Evolutionary conservation across 2,888 invertebrate species (phyloP).

Genomic region (Lymantria monacha): DNA sequence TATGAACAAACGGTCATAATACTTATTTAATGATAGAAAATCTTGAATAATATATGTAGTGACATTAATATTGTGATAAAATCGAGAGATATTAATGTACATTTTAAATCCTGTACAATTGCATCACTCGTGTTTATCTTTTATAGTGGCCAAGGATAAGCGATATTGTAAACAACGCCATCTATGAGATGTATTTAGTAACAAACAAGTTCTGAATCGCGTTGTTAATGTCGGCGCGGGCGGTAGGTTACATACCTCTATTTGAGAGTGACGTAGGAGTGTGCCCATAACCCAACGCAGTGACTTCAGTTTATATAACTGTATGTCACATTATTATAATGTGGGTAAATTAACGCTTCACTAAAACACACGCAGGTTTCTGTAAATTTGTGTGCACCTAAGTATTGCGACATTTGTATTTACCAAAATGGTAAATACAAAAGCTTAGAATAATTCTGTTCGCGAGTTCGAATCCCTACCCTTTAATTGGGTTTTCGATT

Average conservation of each 20-base stretch:
- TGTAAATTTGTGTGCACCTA: slow-evolving; percentile 64
- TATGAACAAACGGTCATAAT: no score
- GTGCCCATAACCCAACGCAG: slow-evolving; percentile 61
- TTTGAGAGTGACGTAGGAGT: slow-evolving; percentile 1
- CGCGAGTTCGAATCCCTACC: not conserved
- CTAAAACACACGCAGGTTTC: slow-evolving; percentile 66
- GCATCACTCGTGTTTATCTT: no score
- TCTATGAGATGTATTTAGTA: slow-evolving; percentile 4
- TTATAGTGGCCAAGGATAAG: no score
- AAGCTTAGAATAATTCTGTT: no score
- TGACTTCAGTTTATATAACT: slow-evolving; percentile 43
- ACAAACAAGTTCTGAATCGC: slow-evolving; percentile 3
- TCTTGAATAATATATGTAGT: no score
- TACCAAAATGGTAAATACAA: no score
- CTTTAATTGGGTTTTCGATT: not conserved
- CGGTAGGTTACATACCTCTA: slow-evolving; percentile 5
- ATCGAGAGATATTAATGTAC: no score
- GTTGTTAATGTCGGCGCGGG: slow-evolving; percentile 5
- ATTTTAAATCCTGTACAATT: no score
- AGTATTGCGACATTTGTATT: slow-evolving; percentile 48
- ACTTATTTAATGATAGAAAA: no score
- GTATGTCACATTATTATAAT: slow-evolving; percentile 38
- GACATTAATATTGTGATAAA: no score
- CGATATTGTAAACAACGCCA: slow-evolving; percentile 17
- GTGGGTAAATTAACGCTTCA: slow-evolving; percentile 60